Evolutionary conservation across 2,888 invertebrate species (phyloP), one percentile per base, ranked within the genome.

Genomic region (Lottia gigantea): DNA sequence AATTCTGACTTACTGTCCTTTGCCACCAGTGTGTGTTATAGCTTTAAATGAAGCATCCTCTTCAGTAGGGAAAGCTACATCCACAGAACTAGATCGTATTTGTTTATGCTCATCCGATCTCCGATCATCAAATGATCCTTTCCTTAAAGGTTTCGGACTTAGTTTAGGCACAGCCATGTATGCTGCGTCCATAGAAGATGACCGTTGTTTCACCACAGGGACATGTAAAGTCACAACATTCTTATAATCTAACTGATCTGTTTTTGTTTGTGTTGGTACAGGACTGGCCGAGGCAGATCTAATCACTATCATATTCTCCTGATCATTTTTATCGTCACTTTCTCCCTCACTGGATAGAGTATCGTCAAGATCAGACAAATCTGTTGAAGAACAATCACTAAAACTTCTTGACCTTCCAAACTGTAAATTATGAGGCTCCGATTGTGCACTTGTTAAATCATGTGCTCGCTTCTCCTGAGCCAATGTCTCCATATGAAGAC

Each of bases 151-250:
- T 62, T 65, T 66, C 25, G 74, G 68, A 49, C 71, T 46, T 47
- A 71, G 71, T 1, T 67, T 64, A 16, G 67, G 67, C n/a, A 69
- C 49, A 70, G 69, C 72, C 69, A 80, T 71, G 78, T 80, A 76
- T n/a, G 75, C 74, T 15, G 82, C 82, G 74, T 85, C 86, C 76
- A 86, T 71, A 14, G 86, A 86, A 0, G 85, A 83, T 2, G 86
- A 85, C 19, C 86, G 75, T 66, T 82, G 83, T 68, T 83, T 84
- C 8, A 85, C 76, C 12, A 80, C 78, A 0, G 86, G 86, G 8
- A 86, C 86, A 40, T 80, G 75, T 47, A 86, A 75, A 2, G 85
- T 85, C 16, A 85, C 81, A 0, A 80, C 85, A 70, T 82, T 82
- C 15, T 78, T 81, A 75, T 82, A 78, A 11, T 66, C 66, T 61